Conservation (phyloP, 2,888 invertebrate genomes). For the Parthenolecanium corni region DNA sequence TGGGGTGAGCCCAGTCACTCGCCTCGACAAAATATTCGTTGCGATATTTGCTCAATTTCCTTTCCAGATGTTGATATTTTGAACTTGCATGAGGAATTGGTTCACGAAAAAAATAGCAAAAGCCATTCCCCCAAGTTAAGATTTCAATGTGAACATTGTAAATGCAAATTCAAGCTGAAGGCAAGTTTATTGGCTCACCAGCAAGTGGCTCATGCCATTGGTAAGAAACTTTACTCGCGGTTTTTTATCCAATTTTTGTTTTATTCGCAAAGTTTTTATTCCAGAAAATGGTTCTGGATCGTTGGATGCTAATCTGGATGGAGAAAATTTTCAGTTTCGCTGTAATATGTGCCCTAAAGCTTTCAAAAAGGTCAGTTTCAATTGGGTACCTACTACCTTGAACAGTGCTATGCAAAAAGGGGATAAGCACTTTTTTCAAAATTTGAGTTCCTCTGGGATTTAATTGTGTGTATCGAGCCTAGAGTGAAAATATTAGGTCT, state of each 20-base stretch:
- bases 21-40: neutral
- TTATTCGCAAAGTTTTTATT: too few species aligned
- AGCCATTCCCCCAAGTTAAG: conserved; percentile 33
- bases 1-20: neutral
- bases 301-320: conserved; percentile 40
- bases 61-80: conserved; percentile 59
- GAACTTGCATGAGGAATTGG: conserved; percentile 60
- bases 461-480: too few species aligned
- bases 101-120: conserved; percentile 43
- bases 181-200: conserved; percentile 72
- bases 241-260: too few species aligned
- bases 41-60: conserved; percentile 51
- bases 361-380: conserved; percentile 31
- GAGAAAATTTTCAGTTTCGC: conserved; percentile 4
- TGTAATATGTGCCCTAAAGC: conserved; percentile 32
- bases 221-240: neutral
- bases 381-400: too few species aligned
- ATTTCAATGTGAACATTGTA: conserved; percentile 63
- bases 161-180: conserved; percentile 67
- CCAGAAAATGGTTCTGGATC: too few species aligned
- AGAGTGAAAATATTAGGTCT: too few species aligned
- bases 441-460: neutral
- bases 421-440: neutral
- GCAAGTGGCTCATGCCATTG: conserved; percentile 54
- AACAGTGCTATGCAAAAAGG: too few species aligned